phyloP scores from a whole-genome alignment of 35 echinoderm and acorn worm species.

The Patiria miniata region DNA sequence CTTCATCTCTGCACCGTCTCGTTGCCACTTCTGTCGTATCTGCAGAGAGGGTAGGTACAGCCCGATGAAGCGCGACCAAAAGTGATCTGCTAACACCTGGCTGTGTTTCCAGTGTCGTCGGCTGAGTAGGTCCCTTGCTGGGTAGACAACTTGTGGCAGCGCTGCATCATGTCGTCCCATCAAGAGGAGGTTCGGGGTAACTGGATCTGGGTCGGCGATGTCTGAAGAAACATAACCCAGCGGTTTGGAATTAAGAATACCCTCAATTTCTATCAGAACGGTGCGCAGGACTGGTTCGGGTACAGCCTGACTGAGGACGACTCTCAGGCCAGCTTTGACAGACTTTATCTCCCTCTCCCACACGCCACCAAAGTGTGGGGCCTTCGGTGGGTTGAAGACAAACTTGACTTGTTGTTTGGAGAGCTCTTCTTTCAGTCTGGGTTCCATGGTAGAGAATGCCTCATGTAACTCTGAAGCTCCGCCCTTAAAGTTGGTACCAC shows the following conservation, averaged over 20 bases:
- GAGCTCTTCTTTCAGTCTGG: not conserved
- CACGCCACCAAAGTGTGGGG: too few relatives aligned
- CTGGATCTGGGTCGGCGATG: too few relatives aligned
- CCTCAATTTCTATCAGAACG: too few relatives aligned
- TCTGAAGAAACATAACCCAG: too few relatives aligned
- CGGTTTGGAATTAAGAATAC: too few relatives aligned
- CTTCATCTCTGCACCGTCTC: constrained; percentile 3
- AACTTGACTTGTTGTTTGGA: not conserved
- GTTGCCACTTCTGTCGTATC: too few relatives aligned
- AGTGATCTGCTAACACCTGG: constrained; percentile 44
- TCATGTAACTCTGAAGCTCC: constrained; percentile 28
- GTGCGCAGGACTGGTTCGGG: not conserved
- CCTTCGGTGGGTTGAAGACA: too few relatives aligned
- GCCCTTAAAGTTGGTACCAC: constrained; percentile 53
- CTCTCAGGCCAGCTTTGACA: not conserved
- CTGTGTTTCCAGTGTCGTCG: constrained; percentile 36
- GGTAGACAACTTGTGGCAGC: too few relatives aligned
- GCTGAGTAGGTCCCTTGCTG: not conserved
- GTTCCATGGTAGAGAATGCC: constrained; percentile 11
- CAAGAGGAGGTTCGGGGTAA: constrained; percentile 22
- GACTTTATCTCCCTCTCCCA: not conserved
- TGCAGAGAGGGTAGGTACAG: too few relatives aligned
- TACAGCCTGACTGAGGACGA: not conserved
- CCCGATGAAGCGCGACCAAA: constrained; percentile 39
- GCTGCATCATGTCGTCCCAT: constrained; percentile 17